phyloP scores from a whole-genome alignment of 2,797 vertebrate genomes.

The Gymnocypris eckloni region DNA sequence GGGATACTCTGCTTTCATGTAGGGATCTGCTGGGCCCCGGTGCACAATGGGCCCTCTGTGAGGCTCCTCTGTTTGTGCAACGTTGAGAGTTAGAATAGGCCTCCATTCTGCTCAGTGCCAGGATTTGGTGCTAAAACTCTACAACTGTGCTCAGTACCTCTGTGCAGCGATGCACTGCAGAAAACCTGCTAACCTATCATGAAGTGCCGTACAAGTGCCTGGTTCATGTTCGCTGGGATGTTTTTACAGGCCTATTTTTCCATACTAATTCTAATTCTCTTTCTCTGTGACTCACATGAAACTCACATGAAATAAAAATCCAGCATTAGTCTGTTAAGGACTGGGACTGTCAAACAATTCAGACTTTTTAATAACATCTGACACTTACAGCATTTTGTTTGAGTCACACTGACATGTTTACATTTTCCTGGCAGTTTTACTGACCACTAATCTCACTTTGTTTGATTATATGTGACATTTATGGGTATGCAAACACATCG shows the following conservation, averaged over 20 bases:
- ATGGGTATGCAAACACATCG: background rate
- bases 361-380: background rate
- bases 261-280: background rate
- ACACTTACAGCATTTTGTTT: background rate
- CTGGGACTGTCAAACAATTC: background rate
- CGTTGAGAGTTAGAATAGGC: slow-evolving; percentile 76
- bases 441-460: background rate
- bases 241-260: slow-evolving; percentile 45
- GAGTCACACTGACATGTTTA: background rate
- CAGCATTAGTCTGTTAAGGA: background rate
- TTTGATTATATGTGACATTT: slow-evolving; percentile 4
- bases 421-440: background rate
- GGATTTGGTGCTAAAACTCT: slow-evolving; percentile 53
- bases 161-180: slow-evolving; percentile 32
- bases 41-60: slow-evolving; percentile 83
- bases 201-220: slow-evolving; percentile 51
- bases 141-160: slow-evolving; percentile 8
- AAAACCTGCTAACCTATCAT: slow-evolving; percentile 45
- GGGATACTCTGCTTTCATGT: slow-evolving; percentile 80
- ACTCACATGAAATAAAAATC: slow-evolving; percentile 14
- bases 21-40: slow-evolving; percentile 68
- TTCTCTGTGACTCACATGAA: background rate
- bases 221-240: slow-evolving; percentile 52
- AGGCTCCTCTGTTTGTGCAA: slow-evolving; percentile 74
- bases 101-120: slow-evolving; percentile 63